A percentile compares a stretch with the other conserved stretches of the same genome.
phyloP scores from a whole-genome alignment of 64 coral and sea anemone genomes.

The Anthopleura sola region DNA sequence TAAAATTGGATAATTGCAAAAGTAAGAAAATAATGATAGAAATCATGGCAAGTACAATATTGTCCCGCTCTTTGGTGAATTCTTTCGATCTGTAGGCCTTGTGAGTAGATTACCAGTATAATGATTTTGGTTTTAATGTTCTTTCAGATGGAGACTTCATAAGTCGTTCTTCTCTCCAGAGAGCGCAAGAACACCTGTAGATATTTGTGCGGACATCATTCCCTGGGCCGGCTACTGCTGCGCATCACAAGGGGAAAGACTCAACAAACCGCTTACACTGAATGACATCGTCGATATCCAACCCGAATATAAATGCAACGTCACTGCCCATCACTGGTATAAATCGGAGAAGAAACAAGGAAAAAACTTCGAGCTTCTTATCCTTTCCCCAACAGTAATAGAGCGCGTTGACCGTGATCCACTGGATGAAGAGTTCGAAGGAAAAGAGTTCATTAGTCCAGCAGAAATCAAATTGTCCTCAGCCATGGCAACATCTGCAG shows the following conservation, averaged over 20 bases:
- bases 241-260: not conserved
- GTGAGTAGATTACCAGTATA: too few species aligned
- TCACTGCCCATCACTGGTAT: constrained; percentile 56
- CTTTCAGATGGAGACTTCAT: constrained; percentile 54
- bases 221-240: constrained; percentile 35
- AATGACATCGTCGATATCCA: constrained; percentile 53
- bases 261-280: constrained; percentile 57
- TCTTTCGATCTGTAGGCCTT: too few species aligned
- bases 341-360: not conserved
- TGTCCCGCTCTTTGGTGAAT: too few species aligned
- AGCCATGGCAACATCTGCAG: constrained; percentile 81
- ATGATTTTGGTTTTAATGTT: not conserved
- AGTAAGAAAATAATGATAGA: too few species aligned
- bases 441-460: constrained; percentile 36
- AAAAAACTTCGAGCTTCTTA: constrained; percentile 41
- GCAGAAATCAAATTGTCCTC: constrained; percentile 64
- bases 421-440: constrained; percentile 20
- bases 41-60: too few species aligned
- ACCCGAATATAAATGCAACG: constrained; percentile 80
- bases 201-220: constrained; percentile 47
- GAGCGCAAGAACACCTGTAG: constrained; percentile 39
- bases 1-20: too few species aligned
- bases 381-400: constrained; percentile 46
- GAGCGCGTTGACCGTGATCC: constrained; percentile 46
- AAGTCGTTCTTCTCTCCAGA: constrained; percentile 78